Evolutionary conservation across 2,113 vertebrate genomes (phyloP).

Genomic region (Stigmatopora argus): DNA sequence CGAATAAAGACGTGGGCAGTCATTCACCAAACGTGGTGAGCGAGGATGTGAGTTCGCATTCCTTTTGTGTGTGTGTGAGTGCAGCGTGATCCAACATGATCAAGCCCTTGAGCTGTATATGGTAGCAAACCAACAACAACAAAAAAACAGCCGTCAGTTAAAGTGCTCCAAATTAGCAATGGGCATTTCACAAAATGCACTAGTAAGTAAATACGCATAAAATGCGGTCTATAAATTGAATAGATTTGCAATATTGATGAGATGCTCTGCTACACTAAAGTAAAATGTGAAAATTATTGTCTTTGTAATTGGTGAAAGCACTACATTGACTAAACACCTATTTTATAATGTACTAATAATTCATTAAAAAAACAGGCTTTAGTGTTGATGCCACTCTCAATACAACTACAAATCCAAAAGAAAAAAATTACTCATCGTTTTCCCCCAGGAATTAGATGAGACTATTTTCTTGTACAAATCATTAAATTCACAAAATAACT

Average conservation of each 20-base stretch:
- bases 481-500: too few relatives aligned
- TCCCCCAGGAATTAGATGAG: background rate
- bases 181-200: background rate
- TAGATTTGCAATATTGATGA: background rate
- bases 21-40: slow-evolving; percentile 10
- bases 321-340: background rate
- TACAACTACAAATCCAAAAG: background rate
- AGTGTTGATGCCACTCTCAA: background rate
- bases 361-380: background rate
- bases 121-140: slow-evolving; percentile 13
- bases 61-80: slow-evolving; percentile 23
- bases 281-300: background rate
- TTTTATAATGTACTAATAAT: background rate
- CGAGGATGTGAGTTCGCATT: slow-evolving; percentile 18
- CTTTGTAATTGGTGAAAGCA: background rate
- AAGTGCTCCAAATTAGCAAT: background rate
- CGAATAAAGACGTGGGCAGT: slow-evolving; percentile 15
- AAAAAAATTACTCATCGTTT: background rate
- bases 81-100: slow-evolving; percentile 24
- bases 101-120: slow-evolving; percentile 1
- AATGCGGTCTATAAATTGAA: background rate
- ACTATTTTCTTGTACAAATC: background rate
- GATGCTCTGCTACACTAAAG: background rate
- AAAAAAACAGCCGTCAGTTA: slow-evolving; percentile 1
- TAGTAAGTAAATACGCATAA: background rate